Evolutionary conservation across 2,797 vertebrate species (phyloP).

Genomic region (Brotula barbata): DNA sequence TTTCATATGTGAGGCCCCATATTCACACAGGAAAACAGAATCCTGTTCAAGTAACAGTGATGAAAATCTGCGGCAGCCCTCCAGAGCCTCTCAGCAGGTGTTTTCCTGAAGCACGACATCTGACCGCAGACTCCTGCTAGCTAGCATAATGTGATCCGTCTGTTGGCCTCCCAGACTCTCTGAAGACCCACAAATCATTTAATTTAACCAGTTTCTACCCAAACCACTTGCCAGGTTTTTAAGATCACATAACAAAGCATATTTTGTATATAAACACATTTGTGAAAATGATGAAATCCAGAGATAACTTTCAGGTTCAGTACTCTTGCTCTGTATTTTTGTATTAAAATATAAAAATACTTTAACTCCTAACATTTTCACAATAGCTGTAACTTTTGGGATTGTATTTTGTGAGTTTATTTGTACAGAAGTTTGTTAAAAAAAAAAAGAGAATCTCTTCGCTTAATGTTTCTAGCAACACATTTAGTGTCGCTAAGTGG

Average conservation of each 20-base stretch:
- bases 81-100: slow-evolving; percentile 60
- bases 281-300: too few relatives aligned
- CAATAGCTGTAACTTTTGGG: too few relatives aligned
- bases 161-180: slow-evolving; percentile 48
- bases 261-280: too few relatives aligned
- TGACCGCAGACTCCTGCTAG: slow-evolving; percentile 62
- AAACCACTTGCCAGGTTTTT: slow-evolving; percentile 18
- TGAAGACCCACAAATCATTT: slow-evolving; percentile 35
- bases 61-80: slow-evolving; percentile 42
- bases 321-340: too few relatives aligned
- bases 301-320: too few relatives aligned
- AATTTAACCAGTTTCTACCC: slow-evolving; percentile 36
- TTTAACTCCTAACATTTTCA: too few relatives aligned
- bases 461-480: too few relatives aligned
- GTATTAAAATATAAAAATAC: too few relatives aligned
- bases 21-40: slow-evolving; percentile 18
- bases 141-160: slow-evolving; percentile 67
- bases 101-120: slow-evolving; percentile 59
- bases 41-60: slow-evolving; percentile 37
- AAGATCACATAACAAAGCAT: neutral
- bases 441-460: too few relatives aligned
- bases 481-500: too few relatives aligned
- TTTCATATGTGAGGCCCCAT: slow-evolving; percentile 2
- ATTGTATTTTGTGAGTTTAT: too few relatives aligned
- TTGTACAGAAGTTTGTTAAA: too few relatives aligned